Evolutionary conservation across 2,797 vertebrate species (phyloP).

Genomic region (Spheniscus humboldti): DNA sequence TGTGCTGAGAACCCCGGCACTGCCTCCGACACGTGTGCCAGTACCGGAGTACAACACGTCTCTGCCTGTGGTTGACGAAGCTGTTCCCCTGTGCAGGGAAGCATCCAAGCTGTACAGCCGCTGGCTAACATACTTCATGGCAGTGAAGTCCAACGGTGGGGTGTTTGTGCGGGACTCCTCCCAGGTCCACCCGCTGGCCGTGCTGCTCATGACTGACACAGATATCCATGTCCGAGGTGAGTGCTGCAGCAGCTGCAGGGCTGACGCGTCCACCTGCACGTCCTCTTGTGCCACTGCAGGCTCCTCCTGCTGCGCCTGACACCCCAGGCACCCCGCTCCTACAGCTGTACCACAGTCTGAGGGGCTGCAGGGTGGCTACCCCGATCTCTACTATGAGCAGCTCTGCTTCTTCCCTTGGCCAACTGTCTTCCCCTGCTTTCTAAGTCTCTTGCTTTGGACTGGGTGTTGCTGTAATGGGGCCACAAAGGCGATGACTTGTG

Average conservation of each 20-base stretch:
- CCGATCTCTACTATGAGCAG: background rate
- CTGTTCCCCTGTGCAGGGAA: slow-evolving; percentile 58
- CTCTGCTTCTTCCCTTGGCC: no score
- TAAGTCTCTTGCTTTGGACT: background rate
- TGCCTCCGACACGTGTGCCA: accelerated
- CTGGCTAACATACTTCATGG: slow-evolving; percentile 94
- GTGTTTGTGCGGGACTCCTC: slow-evolving; percentile 95
- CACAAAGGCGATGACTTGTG: background rate
- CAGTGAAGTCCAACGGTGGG: slow-evolving; percentile 83
- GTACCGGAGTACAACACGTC: accelerated
- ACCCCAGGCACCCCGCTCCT: background rate
- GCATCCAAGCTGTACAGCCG: slow-evolving; percentile 82
- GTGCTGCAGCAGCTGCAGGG: background rate
- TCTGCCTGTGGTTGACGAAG: background rate
- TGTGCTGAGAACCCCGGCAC: background rate
- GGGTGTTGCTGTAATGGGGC: background rate
- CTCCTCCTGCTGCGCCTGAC: accelerated
- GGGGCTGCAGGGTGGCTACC: background rate
- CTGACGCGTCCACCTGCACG: accelerated
- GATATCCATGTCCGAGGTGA: slow-evolving; percentile 85
- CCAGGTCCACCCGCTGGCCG: slow-evolving; percentile 86
- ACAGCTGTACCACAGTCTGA: accelerated
- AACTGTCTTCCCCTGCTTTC: accelerated
- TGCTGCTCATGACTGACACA: slow-evolving; percentile 89
- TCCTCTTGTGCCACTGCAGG: background rate